Evolutionary conservation across 2,113 vertebrate genomes (phyloP), one percentile per base, ranked within the genome.

Genomic region (Hippolais icterina): DNA sequence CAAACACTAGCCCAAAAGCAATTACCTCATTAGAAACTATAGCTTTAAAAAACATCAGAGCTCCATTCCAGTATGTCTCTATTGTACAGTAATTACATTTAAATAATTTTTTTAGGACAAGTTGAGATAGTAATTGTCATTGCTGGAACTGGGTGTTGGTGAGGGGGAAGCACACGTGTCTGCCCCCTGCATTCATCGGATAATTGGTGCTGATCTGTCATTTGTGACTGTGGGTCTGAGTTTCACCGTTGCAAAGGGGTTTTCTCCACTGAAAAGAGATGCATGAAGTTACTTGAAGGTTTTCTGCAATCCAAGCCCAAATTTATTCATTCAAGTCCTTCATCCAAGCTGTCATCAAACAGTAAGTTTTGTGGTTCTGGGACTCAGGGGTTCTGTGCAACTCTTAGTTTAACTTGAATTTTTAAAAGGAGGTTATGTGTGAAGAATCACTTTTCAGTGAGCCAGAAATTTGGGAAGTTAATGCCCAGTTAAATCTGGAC

Each of bases 211-310:
- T 5, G 99, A 99, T 96, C 99, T 98, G 92, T 99, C 99, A 37
- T 99, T 99, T 5, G 99, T 99, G 54, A 99, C 98, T 2, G 99
- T 99, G 1, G 99, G 99, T 77, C 99, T 98, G 89, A 99, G 99
- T 71, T 99, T 99, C 91, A 99, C 98, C 0, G 98, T 99, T 25
- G 98, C 98, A 87, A 99, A 99, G 24, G 99, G 99, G 93, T 99
- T 99, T 96, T 99, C 99, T 92, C 98, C 99, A 54, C 99, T 99
- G 98, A 7, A 97, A 85, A 87, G 44, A 92, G 94, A 94, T 10
- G 18, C 52, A 44, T 2, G 28, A 22, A 70, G 66, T 93, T 76
- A 95, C 41, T 72, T 6, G 6, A 35, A 52, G 53, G 42, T 13
- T 59, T 21, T 7, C 31, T 50, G 72, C 15, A 71, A 53, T 33